Base-by-base conservation (phyloP, 2,888 invertebrate genomes). In the Nemotelus nigrinus region DNA sequence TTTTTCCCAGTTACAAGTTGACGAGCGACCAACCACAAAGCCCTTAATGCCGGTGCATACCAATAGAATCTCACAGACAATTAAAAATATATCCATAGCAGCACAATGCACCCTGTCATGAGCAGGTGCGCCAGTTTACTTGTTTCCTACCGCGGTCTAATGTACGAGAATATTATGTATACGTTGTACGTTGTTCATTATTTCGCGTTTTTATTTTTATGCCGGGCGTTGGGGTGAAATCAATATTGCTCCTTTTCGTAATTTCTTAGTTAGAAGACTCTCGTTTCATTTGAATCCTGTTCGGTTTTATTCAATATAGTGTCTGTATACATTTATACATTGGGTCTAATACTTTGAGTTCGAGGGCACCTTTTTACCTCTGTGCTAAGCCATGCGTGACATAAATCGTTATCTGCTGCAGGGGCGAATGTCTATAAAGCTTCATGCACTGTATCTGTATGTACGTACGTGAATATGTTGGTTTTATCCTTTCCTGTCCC, bases 371-470 rank as follows among this genome's bases (percentile, higher is more conserved):
- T 78, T 78, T 25, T 74, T 63, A 50, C 63, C 63, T 71, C 68
- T 58, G 39, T 47, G 78, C 72, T 76, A 78, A 79, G 70, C 78
- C 78, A 78, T 78, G 78, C 78, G 78, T 78, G 71, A 72, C 79
- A 71, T 74, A 79, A 77, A 79, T 74, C 74, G 76, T 74, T 77
- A 79, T 79, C 74, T 77, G 60, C 50, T 64, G 75, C 57, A 77
- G 77, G 78, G 78, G 78, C 77, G 74, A 78, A 47, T 70, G 70
- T 78, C 77, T 72, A 63, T 75, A n/a, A 68, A 65, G 72, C 65
- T 71, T 71, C 50, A 74, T 25, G 39, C 25, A 44, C 25, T 58
- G 44, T 58, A n/a, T 25, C 25, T 25, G 25, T 25, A 25, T 25
- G 25, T 25, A 25, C 25, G 25, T 25, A 25, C 25, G 25, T 25